These are phyloP conservation scores for Enteromius viviparus DNA, from an alignment of 2,797 vertebrate genomes.

Conservation along the genomic window DNA sequence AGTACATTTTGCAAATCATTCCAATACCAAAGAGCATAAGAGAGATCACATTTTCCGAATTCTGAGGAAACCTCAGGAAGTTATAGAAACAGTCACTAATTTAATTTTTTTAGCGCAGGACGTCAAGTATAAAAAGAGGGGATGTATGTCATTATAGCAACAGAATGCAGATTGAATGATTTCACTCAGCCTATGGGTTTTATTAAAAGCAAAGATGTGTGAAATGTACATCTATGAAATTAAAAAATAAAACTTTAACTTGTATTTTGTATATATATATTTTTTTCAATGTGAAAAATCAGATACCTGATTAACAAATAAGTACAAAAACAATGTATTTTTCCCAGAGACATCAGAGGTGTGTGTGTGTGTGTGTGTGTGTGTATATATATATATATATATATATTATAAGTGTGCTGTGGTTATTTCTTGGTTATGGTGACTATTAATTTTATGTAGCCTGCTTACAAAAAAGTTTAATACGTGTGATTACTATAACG, in stretches of 20 bases:
- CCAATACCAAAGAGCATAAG: too few relatives aligned
- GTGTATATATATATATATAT: too few relatives aligned
- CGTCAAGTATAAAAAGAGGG: not conserved
- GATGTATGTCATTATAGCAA: not conserved
- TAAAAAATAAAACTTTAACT: not conserved
- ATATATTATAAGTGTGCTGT: not conserved
- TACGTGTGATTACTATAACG: not conserved
- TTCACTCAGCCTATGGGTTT: not conserved
- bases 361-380: too few relatives aligned
- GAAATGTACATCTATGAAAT: not conserved
- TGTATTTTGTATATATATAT: too few relatives aligned
- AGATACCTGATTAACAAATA: too few relatives aligned
- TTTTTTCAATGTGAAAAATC: too few relatives aligned
- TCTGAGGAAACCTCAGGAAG: not conserved
- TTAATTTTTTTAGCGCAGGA: not conserved
- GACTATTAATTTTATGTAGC: not conserved
- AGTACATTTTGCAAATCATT: too few relatives aligned
- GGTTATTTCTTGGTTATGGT: not conserved
- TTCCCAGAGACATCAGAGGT: too few relatives aligned
- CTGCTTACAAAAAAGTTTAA: not conserved
- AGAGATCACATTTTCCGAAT: too few relatives aligned
- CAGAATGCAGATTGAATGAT: not conserved
- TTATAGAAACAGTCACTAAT: not conserved
- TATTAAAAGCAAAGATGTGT: not conserved
- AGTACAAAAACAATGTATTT: too few relatives aligned